Base-by-base conservation (phyloP, 2,888 invertebrate genomes). In the Sclerodermus sp. region DNA sequence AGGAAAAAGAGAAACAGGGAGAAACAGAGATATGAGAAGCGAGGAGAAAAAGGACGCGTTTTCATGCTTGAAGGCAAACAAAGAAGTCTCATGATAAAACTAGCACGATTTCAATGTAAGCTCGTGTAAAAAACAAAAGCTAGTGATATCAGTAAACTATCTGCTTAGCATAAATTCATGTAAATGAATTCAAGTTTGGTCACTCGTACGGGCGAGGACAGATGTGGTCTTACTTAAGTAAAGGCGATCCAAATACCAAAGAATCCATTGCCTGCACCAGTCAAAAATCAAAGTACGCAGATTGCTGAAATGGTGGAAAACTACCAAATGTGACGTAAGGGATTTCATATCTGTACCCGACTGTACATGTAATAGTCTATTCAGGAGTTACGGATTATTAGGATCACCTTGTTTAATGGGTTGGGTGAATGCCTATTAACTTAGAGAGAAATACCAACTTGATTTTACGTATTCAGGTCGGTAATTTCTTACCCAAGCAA, bases 21-120 rank as follows among this genome's bases (percentile, higher is more conserved):
- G 42, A 39, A 37, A 23, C 37, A 4, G 34, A 48, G 53, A 42
- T 54, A 51, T 50, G 53, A 53, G 54, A 55, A 45, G 51, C 55
- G 61, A 62, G 53, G 55, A 51, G 55, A 58, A 58, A 56, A 64
- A 51, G 63, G 63, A 59, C 55, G 60, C 63, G 62, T 70, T 70
- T 73, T 72, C 64, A 68, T 67, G 64, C 67, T 66, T 51, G 62
- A 63, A 62, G 62, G 61, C 62, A 66, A 71, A 73, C 73, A 73
- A 73, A 73, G 71, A 67, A 61, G 58, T 67, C 63, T 67, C 66
- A 71, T 73, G 71, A 74, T 72, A 74, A 73, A 74, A 73, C 71
- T 62, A 62, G 68, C 62, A 60, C 6, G 58, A 65, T 60, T 63
- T 70, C 65, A 69, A 71, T 70, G 23, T 5, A 23, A 23, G 66